Evolutionary conservation across 1,140 invertebrate species (phyloP).

Genomic region (Drosophila orosa): DNA sequence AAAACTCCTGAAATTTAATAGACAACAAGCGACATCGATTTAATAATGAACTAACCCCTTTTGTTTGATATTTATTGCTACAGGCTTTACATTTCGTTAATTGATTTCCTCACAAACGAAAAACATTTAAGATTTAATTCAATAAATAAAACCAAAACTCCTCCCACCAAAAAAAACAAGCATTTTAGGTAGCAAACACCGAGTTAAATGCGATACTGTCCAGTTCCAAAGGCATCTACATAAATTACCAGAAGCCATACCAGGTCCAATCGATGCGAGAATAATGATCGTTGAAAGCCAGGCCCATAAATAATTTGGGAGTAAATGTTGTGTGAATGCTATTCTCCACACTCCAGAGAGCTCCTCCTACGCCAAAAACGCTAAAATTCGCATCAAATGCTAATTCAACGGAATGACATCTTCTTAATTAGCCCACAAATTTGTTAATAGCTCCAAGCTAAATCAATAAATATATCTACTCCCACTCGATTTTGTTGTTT

Average conservation of each 20-base stretch:
- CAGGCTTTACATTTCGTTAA: slow-evolving; percentile 12
- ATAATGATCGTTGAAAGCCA: slow-evolving; percentile 41
- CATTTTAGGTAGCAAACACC: slow-evolving; percentile 31
- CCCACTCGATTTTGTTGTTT: slow-evolving; percentile 18
- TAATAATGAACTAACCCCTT: slow-evolving; percentile 11
- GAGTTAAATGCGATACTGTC: slow-evolving; percentile 19
- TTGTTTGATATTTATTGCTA: slow-evolving; percentile 18
- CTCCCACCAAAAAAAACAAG: slow-evolving; percentile 9
- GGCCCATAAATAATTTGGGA: slow-evolving; percentile 35
- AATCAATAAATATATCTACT: slow-evolving; percentile 40
- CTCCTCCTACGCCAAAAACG: slow-evolving; percentile 35
- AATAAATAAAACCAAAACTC: slow-evolving; percentile 15
- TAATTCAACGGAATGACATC: slow-evolving; percentile 38
- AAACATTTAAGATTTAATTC: slow-evolving; percentile 24
- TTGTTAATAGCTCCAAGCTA: slow-evolving; percentile 41
- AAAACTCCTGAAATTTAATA: slow-evolving; percentile 9
- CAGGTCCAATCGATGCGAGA: slow-evolving; percentile 5
- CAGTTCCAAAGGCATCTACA: slow-evolving; percentile 6
- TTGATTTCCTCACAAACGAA: slow-evolving; percentile 8
- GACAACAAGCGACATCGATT: not conserved
- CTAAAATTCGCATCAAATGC: slow-evolving; percentile 45
- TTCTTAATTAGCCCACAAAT: slow-evolving; percentile 51
- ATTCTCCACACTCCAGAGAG: slow-evolving; percentile 7
- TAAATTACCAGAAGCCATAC: slow-evolving; percentile 39
- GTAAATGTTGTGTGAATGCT: slow-evolving; percentile 30